phyloP scores from a whole-genome alignment of 2,888 invertebrate genomes.

The Callimorpha dominula region DNA sequence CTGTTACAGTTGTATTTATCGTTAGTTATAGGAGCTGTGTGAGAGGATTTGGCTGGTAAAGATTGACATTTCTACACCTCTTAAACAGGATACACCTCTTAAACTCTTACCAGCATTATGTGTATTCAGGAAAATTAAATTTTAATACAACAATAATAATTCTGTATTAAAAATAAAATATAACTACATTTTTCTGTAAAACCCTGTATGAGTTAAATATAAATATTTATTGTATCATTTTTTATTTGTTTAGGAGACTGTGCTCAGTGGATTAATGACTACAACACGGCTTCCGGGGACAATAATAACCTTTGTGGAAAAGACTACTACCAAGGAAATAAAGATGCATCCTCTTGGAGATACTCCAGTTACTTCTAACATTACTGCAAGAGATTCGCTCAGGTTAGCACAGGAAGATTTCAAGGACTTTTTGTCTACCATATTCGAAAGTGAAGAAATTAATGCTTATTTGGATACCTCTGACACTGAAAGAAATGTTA shows the following conservation, averaged over 20 bases:
- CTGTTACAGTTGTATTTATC: too few relatives aligned
- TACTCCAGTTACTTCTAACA: neutral
- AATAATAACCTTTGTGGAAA: neutral
- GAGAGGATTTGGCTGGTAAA: too few relatives aligned
- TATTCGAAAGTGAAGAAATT: slow-evolving; percentile 10
- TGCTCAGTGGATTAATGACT: neutral
- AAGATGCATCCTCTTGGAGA: neutral
- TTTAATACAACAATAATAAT: too few relatives aligned
- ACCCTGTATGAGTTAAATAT: too few relatives aligned
- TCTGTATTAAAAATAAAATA: too few relatives aligned
- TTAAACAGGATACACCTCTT: too few relatives aligned
- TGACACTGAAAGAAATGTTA: neutral
- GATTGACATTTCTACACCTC: too few relatives aligned
- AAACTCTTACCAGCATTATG: too few relatives aligned
- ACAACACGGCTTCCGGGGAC: neutral
- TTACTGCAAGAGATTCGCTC: neutral
- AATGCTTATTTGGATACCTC: neutral
- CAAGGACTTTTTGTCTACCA: slow-evolving; percentile 4
- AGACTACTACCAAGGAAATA: neutral
- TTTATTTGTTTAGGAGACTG: neutral
- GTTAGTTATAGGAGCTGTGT: too few relatives aligned
- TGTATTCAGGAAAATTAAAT: too few relatives aligned
- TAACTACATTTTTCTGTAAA: too few relatives aligned
- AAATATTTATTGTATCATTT: neutral
- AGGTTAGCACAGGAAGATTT: neutral